Percentiles rank a stretch among this genome's conserved stretches.
Evolutionary conservation across 1,140 invertebrate genomes (phyloP).

Genomic region (Nomia melanderi): DNA sequence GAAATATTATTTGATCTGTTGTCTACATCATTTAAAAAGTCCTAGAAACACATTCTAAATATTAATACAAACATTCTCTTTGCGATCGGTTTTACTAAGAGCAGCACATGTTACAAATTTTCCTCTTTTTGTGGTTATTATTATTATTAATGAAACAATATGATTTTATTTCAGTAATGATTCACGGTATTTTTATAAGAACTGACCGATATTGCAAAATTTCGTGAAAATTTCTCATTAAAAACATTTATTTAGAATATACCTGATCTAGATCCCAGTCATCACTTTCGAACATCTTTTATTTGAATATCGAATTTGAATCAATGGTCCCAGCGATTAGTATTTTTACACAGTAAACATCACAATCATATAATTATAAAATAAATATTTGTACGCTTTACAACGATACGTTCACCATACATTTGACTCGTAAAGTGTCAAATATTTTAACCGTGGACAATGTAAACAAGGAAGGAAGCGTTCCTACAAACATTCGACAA

Average conservation of each 20-base stretch:
- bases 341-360: neutral
- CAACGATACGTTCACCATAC: neutral
- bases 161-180: neutral
- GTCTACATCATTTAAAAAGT: slow-evolving; percentile 55
- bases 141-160: neutral
- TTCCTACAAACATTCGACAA: neutral
- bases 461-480: neutral
- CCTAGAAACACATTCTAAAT: slow-evolving; percentile 50
- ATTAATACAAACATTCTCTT: neutral
- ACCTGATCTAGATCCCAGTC: slow-evolving; percentile 68
- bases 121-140: too few relatives aligned
- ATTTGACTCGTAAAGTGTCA: slow-evolving; percentile 12
- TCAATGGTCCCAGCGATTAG: neutral
- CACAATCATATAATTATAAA: neutral
- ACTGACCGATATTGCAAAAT: neutral
- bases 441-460: neutral
- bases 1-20: slow-evolving; percentile 19
- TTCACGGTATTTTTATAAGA: too few relatives aligned
- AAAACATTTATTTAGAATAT: slow-evolving; percentile 7
- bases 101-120: neutral
- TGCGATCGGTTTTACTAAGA: neutral
- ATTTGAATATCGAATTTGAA: neutral
- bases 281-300: slow-evolving; percentile 66
- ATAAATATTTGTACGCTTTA: neutral
- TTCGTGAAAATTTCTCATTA: neutral